Base-by-base conservation (phyloP, 2,888 invertebrate genomes). In the Conchocele bisecta region DNA sequence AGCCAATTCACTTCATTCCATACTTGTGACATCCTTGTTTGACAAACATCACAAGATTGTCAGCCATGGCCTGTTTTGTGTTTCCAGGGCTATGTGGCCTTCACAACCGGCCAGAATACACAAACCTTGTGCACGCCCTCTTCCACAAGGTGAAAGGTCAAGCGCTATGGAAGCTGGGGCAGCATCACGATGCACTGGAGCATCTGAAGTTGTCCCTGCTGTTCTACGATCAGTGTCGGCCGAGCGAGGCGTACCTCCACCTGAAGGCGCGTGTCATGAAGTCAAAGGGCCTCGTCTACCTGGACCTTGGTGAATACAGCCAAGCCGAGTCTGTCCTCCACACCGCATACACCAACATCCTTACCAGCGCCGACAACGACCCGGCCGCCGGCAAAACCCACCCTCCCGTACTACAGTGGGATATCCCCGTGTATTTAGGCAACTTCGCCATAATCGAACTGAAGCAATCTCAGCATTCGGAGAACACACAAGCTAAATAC, bases 101-200 rank as follows among this genome's bases (percentile, higher is more conserved):
- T 4, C 57, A 64, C 35, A 44, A 37, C 11, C 26, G 57, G 4
- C 35, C 20, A 28, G 59, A 53, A 33, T 64, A 68, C 35, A 57
- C 59, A n/a, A 22, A 13, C 1, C 44, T 75, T 22, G 64, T 75
- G 2, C 75, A 75, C 37, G 58, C 63, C 6, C 29, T 75, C 35
- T 75, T 75, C 33, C 75, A 75, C 46, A 75, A 71, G 41, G 75
- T 75, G 17, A 75, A 75, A 24, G 75, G 75, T 22, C 31, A 63
- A 29, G 31, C 44, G 15, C 29, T 20, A 9, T 75, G 69, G 69
- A 75, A 75, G 35, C 51, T 54, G 11, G 39, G 28, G 2, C 15
- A 41, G 3, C 51, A 29, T 31, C 24, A 66, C 26, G 22, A 39
- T 11, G 61, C 66, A 3, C 35, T 69, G 7, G 11, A 66, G 3